Percentiles rank a stretch among this genome's conserved stretches.
Conservation (phyloP, 2,797 vertebrate species). For the Tachyglossus aculeatus region DNA sequence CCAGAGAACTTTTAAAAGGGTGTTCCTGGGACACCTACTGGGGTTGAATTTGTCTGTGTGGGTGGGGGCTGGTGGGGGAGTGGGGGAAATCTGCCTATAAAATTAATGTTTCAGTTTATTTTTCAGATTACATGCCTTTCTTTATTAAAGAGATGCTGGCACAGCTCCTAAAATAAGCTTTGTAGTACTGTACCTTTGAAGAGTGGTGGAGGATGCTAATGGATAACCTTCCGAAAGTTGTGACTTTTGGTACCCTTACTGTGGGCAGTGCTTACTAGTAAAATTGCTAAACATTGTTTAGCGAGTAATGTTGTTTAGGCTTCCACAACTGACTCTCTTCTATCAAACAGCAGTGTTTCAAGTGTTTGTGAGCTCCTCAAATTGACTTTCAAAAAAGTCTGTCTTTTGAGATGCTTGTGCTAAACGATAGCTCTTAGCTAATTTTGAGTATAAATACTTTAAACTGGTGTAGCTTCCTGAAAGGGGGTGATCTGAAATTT, state of each 20-base stretch:
- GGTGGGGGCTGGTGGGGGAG: constrained; percentile 53
- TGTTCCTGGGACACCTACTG: constrained; percentile 73
- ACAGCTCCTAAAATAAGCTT: constrained; percentile 79
- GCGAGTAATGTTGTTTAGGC: constrained; percentile 61
- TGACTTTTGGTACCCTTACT: constrained; percentile 70
- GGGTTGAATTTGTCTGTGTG: constrained; percentile 63
- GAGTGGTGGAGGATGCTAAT: constrained; percentile 80
- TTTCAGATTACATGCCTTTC: constrained; percentile 85
- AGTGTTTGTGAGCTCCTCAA: constrained; percentile 49
- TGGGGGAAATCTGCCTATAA: constrained; percentile 75
- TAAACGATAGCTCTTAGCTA: constrained; percentile 56
- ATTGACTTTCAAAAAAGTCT: constrained; percentile 59
- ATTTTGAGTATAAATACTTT: constrained; percentile 62
- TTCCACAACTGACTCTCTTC: constrained; percentile 47
- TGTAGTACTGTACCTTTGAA: constrained; percentile 79
- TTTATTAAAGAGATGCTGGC: constrained; percentile 81
- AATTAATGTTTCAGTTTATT: constrained; percentile 85
- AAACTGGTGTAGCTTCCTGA: constrained; percentile 61
- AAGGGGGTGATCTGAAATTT: constrained; percentile 54
- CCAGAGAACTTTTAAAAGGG: constrained; percentile 50
- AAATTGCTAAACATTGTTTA: constrained; percentile 53
- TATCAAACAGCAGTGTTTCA: constrained; percentile 36
- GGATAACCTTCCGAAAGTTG: constrained; percentile 72
- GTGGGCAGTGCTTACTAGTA: constrained; percentile 60
- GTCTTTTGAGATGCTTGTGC: constrained; percentile 57